Conservation (phyloP, 37 sponge, comb jelly and placozoan genomes). For the Beroe ovata region DNA sequence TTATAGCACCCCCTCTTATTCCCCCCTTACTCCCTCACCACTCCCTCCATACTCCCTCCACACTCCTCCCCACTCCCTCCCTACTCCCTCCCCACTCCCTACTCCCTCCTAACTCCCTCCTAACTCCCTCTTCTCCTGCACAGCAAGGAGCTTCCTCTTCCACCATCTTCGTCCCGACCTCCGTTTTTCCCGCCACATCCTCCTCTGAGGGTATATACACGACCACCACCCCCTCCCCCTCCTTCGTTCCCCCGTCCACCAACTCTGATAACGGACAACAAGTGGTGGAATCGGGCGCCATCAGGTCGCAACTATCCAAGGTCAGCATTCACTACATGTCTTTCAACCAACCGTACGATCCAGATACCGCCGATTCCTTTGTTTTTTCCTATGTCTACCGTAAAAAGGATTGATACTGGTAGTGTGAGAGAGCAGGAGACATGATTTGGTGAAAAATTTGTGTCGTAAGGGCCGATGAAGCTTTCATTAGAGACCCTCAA, state of each 20-base stretch:
- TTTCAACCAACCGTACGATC: too few species aligned
- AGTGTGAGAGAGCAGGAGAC: too few species aligned
- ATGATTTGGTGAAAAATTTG: too few species aligned
- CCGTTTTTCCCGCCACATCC: background rate
- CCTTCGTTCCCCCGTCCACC: background rate
- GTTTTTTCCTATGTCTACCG: too few species aligned
- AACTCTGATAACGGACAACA: too few species aligned
- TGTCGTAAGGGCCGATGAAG: too few species aligned
- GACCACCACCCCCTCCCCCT: background rate
- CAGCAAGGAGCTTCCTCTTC: background rate
- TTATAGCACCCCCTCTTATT: background rate
- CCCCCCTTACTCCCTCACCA: background rate
- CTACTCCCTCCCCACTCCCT: background rate
- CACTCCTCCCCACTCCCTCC: background rate
- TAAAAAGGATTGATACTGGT: too few species aligned
- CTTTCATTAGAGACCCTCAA: too few species aligned
- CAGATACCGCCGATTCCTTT: too few species aligned
- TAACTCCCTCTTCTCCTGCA: background rate
- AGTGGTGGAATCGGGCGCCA: too few species aligned
- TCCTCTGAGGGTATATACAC: background rate
- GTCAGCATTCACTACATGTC: too few species aligned
- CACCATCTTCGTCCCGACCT: background rate
- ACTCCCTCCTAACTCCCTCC: background rate
- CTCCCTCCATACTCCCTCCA: background rate
- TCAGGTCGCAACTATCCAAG: background rate